A percentile compares a stretch with the other conserved stretches of the same genome.
Conservation (phyloP, 2,888 invertebrate species). For the Drosophila macrothrix region DNA sequence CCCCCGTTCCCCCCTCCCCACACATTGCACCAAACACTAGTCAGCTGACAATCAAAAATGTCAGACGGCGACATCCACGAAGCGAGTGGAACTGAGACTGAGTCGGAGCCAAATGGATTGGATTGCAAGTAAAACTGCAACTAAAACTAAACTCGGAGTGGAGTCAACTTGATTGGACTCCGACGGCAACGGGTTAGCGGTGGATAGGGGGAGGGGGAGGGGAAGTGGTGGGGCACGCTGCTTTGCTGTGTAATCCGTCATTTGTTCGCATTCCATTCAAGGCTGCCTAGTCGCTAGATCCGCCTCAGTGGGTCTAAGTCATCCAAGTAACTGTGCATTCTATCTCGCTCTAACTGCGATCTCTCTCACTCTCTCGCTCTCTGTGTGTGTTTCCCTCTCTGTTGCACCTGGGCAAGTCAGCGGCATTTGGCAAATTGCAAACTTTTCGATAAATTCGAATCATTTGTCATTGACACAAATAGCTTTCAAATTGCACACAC, state of each 20-base stretch:
- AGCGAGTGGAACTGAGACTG: constrained; percentile 18
- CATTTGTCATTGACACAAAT: constrained; percentile 81
- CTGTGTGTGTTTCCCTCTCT: constrained; percentile 12
- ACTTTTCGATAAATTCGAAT: constrained; percentile 80
- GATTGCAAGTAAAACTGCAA: constrained; percentile 30
- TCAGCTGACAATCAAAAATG: constrained; percentile 77
- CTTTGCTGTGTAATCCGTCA: constrained; percentile 61
- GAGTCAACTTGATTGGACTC: neutral
- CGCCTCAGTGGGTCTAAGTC: constrained; percentile 62
- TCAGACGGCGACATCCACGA: constrained; percentile 59
- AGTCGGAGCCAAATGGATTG: constrained; percentile 23
- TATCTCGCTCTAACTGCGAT: constrained; percentile 18
- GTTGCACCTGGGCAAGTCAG: constrained; percentile 53
- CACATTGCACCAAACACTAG: constrained; percentile 16
- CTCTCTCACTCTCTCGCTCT: constrained; percentile 9
- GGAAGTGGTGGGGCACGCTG: constrained; percentile 21
- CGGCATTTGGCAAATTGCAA: constrained; percentile 74
- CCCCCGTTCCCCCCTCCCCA: neutral
- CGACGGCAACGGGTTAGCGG: neutral
- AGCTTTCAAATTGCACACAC: constrained; percentile 78
- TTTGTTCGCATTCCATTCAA: constrained; percentile 79
- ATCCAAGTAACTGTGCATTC: constrained; percentile 5
- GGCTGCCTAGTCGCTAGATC: constrained; percentile 70
- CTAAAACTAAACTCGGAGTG: constrained; percentile 26
- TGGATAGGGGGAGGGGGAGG: neutral